These are phyloP conservation scores for Cairina moschata DNA, from an alignment of 2,113 vertebrate genomes.

Conservation along the genomic window DNA sequence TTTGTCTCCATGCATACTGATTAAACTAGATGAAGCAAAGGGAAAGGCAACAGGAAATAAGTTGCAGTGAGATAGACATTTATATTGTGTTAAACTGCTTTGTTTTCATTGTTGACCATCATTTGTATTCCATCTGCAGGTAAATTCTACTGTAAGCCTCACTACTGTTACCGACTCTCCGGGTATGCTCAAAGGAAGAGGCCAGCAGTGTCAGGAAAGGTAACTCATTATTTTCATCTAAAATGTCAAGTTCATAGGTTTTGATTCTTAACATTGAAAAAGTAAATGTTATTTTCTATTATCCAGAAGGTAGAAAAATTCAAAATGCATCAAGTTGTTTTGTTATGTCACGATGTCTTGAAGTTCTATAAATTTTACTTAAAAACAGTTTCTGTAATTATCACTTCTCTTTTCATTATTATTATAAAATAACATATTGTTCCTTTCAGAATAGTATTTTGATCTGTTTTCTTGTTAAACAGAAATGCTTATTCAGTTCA, in stretches of 20 bases:
- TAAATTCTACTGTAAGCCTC: constrained; percentile 99
- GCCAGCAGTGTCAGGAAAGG: constrained; percentile 87
- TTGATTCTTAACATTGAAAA: neutral
- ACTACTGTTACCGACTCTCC: constrained; percentile 95
- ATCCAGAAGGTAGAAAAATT: neutral
- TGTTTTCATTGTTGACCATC: neutral
- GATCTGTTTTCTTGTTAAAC: neutral
- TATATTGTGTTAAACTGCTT: neutral
- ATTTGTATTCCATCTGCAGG: constrained; percentile 77
- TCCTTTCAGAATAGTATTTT: neutral
- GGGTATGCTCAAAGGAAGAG: constrained; percentile 94
- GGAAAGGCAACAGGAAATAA: neutral
- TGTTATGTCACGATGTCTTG: neutral
- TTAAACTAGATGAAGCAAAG: neutral
- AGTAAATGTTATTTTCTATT: neutral
- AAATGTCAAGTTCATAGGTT: fast-evolving
- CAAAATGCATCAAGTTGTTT: neutral
- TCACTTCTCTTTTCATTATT: neutral
- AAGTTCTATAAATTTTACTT: neutral
- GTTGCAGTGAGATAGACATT: neutral
- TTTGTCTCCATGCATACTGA: neutral
- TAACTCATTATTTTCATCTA: constrained; percentile 57
- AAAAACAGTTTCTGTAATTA: neutral
- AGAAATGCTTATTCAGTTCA: neutral
- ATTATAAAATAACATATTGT: neutral